These are phyloP conservation scores for Asbolus verrucosus DNA, from an alignment of 1,140 invertebrate genomes.

Conservation along the genomic window DNA sequence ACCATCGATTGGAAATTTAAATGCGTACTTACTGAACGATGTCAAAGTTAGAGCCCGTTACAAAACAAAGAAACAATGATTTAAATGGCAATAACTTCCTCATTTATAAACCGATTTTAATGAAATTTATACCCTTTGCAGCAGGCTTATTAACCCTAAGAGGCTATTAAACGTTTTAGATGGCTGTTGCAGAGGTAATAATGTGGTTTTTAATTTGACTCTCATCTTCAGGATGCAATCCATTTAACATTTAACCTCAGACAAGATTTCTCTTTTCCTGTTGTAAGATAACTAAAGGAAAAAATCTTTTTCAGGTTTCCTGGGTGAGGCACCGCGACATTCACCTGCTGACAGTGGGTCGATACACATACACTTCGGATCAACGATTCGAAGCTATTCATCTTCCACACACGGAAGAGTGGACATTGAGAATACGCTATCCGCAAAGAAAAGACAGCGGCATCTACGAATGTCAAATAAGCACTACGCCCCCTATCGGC, in stretches of 20 bases:
- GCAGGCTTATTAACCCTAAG: background rate
- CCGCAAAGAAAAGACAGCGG: slow-evolving; percentile 83
- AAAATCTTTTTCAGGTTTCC: slow-evolving; percentile 75
- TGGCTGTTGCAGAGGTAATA: slow-evolving; percentile 1
- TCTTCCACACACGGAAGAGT: slow-evolving; percentile 80
- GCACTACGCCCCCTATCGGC: slow-evolving; percentile 85
- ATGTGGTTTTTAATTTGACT: slow-evolving; percentile 16
- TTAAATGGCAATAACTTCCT: too few relatives aligned
- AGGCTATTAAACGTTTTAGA: slow-evolving; percentile 2
- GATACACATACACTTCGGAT: slow-evolving; percentile 89
- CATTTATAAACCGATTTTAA: too few relatives aligned
- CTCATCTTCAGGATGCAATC: background rate
- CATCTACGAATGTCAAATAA: slow-evolving; percentile 89
- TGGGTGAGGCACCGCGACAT: slow-evolving; percentile 90
- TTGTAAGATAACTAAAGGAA: background rate
- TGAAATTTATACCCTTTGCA: slow-evolving; percentile 1
- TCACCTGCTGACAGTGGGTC: slow-evolving; percentile 85
- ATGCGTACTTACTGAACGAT: too few relatives aligned
- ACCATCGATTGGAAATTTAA: too few relatives aligned
- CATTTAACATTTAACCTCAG: slow-evolving; percentile 16
- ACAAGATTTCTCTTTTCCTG: background rate
- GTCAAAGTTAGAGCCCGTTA: too few relatives aligned
- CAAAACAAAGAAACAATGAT: too few relatives aligned
- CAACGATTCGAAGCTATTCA: slow-evolving; percentile 84
- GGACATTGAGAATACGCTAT: slow-evolving; percentile 81